phyloP scores from a whole-genome alignment of 2,113 vertebrate species.

The Tetraodon nigroviridis region DNA sequence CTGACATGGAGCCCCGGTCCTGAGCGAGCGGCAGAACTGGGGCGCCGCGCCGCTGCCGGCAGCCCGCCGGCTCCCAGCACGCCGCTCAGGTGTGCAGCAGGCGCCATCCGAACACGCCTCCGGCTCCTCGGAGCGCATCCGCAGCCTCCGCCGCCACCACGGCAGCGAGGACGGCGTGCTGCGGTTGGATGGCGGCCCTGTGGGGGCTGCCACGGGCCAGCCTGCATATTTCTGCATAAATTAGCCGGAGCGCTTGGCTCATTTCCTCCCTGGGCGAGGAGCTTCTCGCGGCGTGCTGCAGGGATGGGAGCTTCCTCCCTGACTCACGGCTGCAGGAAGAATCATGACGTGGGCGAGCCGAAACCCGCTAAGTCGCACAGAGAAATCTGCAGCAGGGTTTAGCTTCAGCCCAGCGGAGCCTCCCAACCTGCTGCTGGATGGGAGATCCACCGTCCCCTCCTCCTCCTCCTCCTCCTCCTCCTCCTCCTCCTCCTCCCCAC shows the following conservation, averaged over 20 bases:
- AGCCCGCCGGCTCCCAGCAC: no score
- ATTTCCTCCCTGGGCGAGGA: slow-evolving; percentile 24
- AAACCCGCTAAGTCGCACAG: slow-evolving; percentile 11
- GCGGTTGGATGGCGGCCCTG: background rate
- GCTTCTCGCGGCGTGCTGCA: slow-evolving; percentile 21
- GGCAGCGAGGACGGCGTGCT: no score
- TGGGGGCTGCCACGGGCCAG: slow-evolving; percentile 34
- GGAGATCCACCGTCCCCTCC: no score
- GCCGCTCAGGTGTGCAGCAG: slow-evolving; percentile 55
- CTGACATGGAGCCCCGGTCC: no score
- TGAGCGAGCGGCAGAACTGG: no score
- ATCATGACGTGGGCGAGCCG: slow-evolving; percentile 11
- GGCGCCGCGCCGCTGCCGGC: background rate
- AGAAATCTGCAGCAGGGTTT: background rate
- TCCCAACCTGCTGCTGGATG: no score
- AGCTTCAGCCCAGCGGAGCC: background rate
- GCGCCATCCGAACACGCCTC: slow-evolving; percentile 36
- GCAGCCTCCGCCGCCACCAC: background rate
- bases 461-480: no score
- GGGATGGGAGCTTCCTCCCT: slow-evolving; percentile 11
- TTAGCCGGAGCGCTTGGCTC: slow-evolving; percentile 16
- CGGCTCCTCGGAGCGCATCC: slow-evolving; percentile 12
- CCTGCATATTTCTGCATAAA: slow-evolving; percentile 46
- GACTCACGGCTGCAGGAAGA: slow-evolving; percentile 13
- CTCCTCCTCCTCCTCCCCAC: no score